Conservation (phyloP, 2,113 vertebrate genomes). For the Rhineura floridana region DNA sequence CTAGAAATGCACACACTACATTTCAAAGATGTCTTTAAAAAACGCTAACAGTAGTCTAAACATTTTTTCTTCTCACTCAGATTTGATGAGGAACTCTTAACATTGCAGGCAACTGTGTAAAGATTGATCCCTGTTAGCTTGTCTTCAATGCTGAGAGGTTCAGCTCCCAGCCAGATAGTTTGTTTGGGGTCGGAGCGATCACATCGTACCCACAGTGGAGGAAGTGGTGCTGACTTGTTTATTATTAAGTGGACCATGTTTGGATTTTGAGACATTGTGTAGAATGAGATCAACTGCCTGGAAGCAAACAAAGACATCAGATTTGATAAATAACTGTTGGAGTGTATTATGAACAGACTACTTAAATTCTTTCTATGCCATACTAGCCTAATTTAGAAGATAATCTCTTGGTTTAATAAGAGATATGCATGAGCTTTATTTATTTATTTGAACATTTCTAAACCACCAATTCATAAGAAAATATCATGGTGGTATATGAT, state of each 20-base stretch:
- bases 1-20: background rate
- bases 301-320: background rate
- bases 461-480: no score
- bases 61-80: background rate
- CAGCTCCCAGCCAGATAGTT: slow-evolving; percentile 90
- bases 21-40: background rate
- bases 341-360: background rate
- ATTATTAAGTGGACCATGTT: slow-evolving; percentile 71
- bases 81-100: slow-evolving; percentile 67
- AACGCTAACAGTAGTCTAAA: fast-evolving
- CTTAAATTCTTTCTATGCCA: background rate
- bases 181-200: slow-evolving; percentile 84
- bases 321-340: slow-evolving; percentile 11
- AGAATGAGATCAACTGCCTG: slow-evolving; percentile 91
- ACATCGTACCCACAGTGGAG: slow-evolving; percentile 90
- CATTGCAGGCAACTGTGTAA: slow-evolving; percentile 81
- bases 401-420: background rate
- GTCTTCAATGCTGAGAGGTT: slow-evolving; percentile 74
- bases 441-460: no score
- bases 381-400: background rate
- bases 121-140: slow-evolving; percentile 80
- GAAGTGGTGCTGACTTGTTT: slow-evolving; percentile 61
- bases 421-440: background rate
- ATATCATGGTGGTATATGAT: no score
- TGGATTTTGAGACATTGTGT: slow-evolving; percentile 87